Conservation (phyloP, 2,888 invertebrate genomes). For the Cepaea hortensis region DNA sequence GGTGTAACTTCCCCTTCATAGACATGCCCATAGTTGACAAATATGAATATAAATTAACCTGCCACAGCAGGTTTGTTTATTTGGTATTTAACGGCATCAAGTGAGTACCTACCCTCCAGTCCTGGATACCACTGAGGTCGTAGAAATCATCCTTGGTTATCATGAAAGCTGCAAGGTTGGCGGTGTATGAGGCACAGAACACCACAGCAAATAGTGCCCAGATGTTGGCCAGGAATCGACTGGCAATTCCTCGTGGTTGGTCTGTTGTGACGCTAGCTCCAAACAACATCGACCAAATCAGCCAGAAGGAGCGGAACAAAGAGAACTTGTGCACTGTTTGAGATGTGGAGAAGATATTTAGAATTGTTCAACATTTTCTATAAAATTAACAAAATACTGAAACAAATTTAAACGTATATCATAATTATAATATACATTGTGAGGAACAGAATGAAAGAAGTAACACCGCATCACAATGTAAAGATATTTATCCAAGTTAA, state of each 20-base stretch:
- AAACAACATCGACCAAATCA: constrained; percentile 98
- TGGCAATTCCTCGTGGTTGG: constrained; percentile 96
- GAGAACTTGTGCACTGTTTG: constrained; percentile 75
- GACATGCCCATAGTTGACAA: too few species aligned
- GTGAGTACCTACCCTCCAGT: constrained; percentile 79
- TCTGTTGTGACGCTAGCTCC: constrained; percentile 98
- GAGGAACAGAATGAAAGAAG: not conserved
- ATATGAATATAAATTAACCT: too few species aligned
- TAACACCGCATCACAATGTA: not conserved
- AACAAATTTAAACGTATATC: too few species aligned
- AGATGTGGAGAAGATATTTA: not conserved
- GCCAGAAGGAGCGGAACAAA: constrained; percentile 97
- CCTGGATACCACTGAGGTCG: constrained; percentile 91
- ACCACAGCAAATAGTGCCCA: constrained; percentile 90
- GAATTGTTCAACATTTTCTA: not conserved
- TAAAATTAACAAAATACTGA: too few species aligned
- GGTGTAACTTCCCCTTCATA: too few species aligned
- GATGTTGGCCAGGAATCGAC: constrained; percentile 78
- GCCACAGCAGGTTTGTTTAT: too few species aligned
- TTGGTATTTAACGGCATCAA: too few species aligned
- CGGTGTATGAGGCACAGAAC: constrained; percentile 99
- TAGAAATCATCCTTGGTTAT: constrained; percentile 97
- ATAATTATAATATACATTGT: too few species aligned
- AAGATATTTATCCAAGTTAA: not conserved
- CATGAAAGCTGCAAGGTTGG: constrained; percentile 99